These are phyloP conservation scores for Amblyraja radiata DNA, from an alignment of 2,797 vertebrate species.

Conservation along the genomic window DNA sequence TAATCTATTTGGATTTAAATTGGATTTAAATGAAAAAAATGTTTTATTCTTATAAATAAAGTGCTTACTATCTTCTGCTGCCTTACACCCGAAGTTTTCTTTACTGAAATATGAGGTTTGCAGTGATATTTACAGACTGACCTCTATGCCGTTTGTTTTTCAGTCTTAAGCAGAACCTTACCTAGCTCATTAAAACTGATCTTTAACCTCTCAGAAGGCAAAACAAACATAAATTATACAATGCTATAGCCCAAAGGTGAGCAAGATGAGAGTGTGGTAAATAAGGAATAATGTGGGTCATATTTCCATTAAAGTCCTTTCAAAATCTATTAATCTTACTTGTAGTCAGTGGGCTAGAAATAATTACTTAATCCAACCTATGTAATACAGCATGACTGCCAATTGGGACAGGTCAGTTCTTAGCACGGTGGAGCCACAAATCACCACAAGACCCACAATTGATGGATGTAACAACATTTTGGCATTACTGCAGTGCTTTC, in stretches of 20 bases:
- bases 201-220: conserved; percentile 53
- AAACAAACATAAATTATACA: conserved; percentile 76
- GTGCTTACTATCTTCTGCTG: not conserved
- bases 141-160: conserved; percentile 34
- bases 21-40: not conserved
- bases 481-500: conserved; percentile 28
- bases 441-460: conserved; percentile 57
- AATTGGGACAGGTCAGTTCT: conserved; percentile 69
- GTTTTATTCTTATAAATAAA: not conserved
- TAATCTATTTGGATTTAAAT: not conserved
- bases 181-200: conserved; percentile 55
- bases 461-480: conserved; percentile 54
- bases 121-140: not conserved
- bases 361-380: conserved; percentile 81
- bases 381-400: conserved; percentile 71
- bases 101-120: not conserved
- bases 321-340: conserved; percentile 89
- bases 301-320: conserved; percentile 83
- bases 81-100: not conserved
- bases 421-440: conserved; percentile 54
- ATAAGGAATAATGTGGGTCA: conserved; percentile 85
- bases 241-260: conserved; percentile 76
- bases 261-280: conserved; percentile 78
- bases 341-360: conserved; percentile 79
- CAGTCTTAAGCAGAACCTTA: conserved; percentile 52